Percentiles rank a stretch among this genome's conserved stretches.
phyloP scores from a whole-genome alignment of 2,888 invertebrate genomes.

The Andrena praecox region DNA sequence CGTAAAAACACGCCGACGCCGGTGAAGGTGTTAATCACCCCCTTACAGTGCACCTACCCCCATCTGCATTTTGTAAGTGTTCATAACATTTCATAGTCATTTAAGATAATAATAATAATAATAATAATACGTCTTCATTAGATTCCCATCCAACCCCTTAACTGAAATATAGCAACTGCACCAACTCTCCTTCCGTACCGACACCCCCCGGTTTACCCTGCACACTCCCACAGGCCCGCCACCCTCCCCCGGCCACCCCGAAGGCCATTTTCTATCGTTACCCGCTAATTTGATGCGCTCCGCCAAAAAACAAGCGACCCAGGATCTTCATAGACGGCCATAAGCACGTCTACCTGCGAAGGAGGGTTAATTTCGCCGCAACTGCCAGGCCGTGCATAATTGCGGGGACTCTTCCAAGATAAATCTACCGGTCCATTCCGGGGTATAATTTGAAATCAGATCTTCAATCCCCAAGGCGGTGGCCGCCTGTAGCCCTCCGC shows the following conservation, averaged over 20 bases:
- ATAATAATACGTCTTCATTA: too few species aligned
- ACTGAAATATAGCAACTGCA: too few species aligned
- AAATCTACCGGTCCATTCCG: slow-evolving; percentile 53
- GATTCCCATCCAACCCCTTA: too few species aligned
- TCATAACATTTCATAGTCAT: neutral
- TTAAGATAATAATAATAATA: too few species aligned
- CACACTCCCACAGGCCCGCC: too few species aligned
- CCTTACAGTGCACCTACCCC: neutral
- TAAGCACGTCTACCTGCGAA: neutral
- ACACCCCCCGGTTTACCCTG: too few species aligned
- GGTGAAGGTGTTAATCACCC: too few species aligned
- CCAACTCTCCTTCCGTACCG: too few species aligned
- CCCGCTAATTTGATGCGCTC: neutral
- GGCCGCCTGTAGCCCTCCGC: slow-evolving; percentile 38
- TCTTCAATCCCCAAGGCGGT: slow-evolving; percentile 66
- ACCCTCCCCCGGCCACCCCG: too few species aligned
- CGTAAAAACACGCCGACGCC: too few species aligned
- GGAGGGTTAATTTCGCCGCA: slow-evolving; percentile 42
- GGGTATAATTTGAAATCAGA: slow-evolving; percentile 71
- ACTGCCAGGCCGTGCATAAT: slow-evolving; percentile 42
- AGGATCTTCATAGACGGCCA: neutral
- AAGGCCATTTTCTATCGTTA: neutral
- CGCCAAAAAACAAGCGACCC: slow-evolving; percentile 4
- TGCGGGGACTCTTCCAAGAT: slow-evolving; percentile 44
- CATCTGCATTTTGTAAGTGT: neutral